Evolutionary conservation across 1,140 invertebrate species (phyloP).

Genomic region (Apolygus lucorum): DNA sequence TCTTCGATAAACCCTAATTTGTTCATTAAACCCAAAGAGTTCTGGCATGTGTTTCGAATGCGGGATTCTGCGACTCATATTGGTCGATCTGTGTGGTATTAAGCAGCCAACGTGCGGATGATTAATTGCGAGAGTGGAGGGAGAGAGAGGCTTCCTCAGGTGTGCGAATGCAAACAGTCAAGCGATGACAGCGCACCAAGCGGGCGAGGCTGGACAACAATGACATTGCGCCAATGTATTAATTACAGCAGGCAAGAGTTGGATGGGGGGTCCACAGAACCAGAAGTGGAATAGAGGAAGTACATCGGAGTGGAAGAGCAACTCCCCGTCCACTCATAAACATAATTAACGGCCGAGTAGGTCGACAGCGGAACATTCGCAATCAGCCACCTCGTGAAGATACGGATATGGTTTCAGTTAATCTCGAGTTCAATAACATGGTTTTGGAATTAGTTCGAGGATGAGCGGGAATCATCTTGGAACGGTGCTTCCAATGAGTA

Average conservation of each 20-base stretch:
- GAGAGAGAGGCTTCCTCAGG: too few species aligned
- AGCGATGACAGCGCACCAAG: too few species aligned
- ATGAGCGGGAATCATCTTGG: not conserved
- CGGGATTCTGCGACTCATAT: too few species aligned
- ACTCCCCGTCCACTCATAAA: conserved; percentile 5
- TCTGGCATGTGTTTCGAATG: too few species aligned
- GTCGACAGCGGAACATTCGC: not conserved
- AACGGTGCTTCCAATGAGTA: not conserved
- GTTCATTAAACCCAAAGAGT: too few species aligned
- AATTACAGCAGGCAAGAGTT: not conserved
- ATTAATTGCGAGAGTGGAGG: too few species aligned
- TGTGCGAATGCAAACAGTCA: too few species aligned
- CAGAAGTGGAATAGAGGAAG: not conserved
- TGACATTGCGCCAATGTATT: conserved; percentile 1
- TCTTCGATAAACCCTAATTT: too few species aligned
- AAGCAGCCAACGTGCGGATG: too few species aligned
- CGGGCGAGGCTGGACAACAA: too few species aligned
- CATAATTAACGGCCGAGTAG: not conserved
- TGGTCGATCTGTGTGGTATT: too few species aligned
- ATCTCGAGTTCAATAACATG: not conserved
- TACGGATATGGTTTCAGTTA: not conserved
- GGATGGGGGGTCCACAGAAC: not conserved
- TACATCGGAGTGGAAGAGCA: not conserved
- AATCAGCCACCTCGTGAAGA: not conserved
- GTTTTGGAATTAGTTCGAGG: not conserved